Evolutionary conservation across 2,113 vertebrate genomes (phyloP).

Genomic region (Carassius carassius): DNA sequence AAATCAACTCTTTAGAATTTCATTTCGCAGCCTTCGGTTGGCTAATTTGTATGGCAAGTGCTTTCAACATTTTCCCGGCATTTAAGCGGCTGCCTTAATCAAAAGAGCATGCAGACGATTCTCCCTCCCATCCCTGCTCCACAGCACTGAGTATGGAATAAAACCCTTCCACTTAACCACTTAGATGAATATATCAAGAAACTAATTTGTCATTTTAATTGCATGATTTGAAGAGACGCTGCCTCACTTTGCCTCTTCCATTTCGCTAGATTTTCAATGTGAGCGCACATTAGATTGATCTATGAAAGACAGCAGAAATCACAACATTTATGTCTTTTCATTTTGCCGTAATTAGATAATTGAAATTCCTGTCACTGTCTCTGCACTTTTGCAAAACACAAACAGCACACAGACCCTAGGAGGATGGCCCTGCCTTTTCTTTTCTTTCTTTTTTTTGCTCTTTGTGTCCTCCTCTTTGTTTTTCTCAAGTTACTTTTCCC

Average conservation of each 20-base stretch:
- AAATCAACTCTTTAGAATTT: conserved; percentile 81
- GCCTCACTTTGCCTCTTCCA: conserved; percentile 96
- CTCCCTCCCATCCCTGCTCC: conserved; percentile 83
- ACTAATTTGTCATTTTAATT: conserved; percentile 99
- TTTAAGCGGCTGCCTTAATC: conserved; percentile 79
- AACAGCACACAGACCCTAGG: conserved; percentile 79
- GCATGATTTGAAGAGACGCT: conserved; percentile 96
- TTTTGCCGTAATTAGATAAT: conserved; percentile 99
- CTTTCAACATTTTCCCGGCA: conserved; percentile 78
- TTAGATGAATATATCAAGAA: conserved; percentile 99
- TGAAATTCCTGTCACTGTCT: conserved; percentile 99
- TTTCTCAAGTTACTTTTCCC: conserved; percentile 52
- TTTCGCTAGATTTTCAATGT: conserved; percentile 95
- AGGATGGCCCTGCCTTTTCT: conserved; percentile 58
- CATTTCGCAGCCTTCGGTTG: conserved; percentile 78
- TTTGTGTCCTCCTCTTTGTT: conserved; percentile 55
- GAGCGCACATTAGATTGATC: conserved; percentile 97
- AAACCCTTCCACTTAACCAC: conserved; percentile 99
- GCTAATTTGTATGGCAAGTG: conserved; percentile 81
- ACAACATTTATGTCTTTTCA: conserved; percentile 99
- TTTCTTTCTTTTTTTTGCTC: conserved; percentile 73
- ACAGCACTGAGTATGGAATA: conserved; percentile 87
- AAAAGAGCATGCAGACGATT: conserved; percentile 78
- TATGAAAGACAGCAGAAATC: conserved; percentile 94
- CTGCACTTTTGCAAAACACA: conserved; percentile 91